Base-by-base conservation (phyloP, 2,113 vertebrate species). In the Todiramphus chloris region DNA sequence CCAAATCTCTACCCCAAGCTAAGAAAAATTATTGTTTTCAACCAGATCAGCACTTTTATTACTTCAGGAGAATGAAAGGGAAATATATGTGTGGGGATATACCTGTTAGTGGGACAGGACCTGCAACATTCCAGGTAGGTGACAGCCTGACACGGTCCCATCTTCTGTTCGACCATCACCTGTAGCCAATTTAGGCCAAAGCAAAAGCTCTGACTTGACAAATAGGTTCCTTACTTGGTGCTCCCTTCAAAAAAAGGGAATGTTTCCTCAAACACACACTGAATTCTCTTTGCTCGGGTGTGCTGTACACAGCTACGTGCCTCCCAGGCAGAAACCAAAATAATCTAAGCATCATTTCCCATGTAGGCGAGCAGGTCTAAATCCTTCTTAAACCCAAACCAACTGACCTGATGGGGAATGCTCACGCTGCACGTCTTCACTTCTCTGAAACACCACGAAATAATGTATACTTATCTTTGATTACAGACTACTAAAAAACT, bases 391-490 rank as follows among this genome's bases (percentile, higher is more conserved):
- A 91, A 92, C 67, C 13, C 31, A 89, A 90, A 60, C 35, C 11
- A 78, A 91, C 13, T 0, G 4, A 67, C 35, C 10, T 17, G 88
- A 83, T 44, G 60, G 74, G 77, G 83, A 63, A 89, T 78, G 87
- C 82, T 89, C 64, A 81, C 9, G 21, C 64, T 59, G 15, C 68
- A 85, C 3, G 2, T 91, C 89, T 96, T 90, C 60, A 72, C 89
- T 90, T 95, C 92, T 91, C 85, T 95, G 70, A 96, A 96, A 91
- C 44, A 62, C 81, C 83, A 91, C 69, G 88, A 96, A 97, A 97
- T 96, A 97, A 97, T 48, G 73, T 92, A 89, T 21, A 53, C 48
- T 72, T 72, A 94, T 70, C 92, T 97, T 97, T 97, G 90, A 98
- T 96, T 97, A 96, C 75, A 14, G 13, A 56, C 92, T 87, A 95